Base-by-base conservation (phyloP, 2,113 vertebrate genomes). In the Peromyscus maniculatus region DNA sequence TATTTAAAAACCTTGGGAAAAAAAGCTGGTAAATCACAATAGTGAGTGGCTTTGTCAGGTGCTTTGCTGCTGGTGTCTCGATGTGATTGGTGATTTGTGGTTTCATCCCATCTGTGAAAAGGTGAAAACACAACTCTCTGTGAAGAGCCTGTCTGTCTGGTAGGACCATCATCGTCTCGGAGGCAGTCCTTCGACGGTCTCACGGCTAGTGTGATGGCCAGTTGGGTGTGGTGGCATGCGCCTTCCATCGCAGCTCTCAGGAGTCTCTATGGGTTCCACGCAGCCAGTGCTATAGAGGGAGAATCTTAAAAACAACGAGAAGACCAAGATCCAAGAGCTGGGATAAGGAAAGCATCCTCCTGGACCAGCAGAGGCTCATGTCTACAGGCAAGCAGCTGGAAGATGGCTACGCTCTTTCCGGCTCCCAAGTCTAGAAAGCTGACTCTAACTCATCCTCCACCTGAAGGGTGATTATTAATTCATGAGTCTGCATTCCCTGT, bases 371-470 rank as follows among this genome's bases (percentile, higher is more conserved):
- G 98, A 98, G 99, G 97, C 90, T 99, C 72, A 99, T 99, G 55
- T 99, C 99, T 0, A 98, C 98, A 0, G 99, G 98, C 26, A 99
- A 99, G 94, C 99, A 98, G 96, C 97, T 98, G 39, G 98, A 98
- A 98, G 98, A 98, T 97, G 98, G 98, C 9, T 97, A 98, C 69
- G 98, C 98, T 46, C 97, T 99, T 26, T 98, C 98, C 3, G 98
- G 98, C 74, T 98, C 98, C 97, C 98, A 99, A 94, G 99, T 99
- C 78, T 98, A 99, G 98, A 99, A 99, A 0, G 98, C 99, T 98
- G 7, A 99, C 98, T 0, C 98, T 98, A 99, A 0, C 98, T 99
- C 1, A 98, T 99, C 5, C 98, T 99, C n/a, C 98, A 97, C 2
- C 98, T 98, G 33, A 97, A 98, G 98, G 98, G 98, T 71, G 98